Evolutionary conservation across 2,888 invertebrate species (phyloP), one percentile per base, ranked within the genome.

Genomic region (Drosophila nr. medialis): DNA sequence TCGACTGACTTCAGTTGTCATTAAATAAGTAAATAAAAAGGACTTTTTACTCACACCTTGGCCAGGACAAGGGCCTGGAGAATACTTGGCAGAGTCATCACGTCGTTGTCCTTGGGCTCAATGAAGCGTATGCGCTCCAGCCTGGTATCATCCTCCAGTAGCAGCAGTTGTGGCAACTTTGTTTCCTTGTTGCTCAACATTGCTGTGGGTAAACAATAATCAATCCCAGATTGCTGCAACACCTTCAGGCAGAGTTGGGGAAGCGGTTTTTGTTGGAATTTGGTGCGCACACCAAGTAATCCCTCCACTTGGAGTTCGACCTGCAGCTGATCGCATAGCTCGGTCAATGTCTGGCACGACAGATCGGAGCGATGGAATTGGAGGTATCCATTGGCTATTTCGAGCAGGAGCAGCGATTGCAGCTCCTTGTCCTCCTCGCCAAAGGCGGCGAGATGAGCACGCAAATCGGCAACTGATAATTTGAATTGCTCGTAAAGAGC

Each of bases 281-380:
- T 96, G 11, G 99, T 99, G 74, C 99, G 95, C 91, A 97, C 96
- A 0, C 99, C 99, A 79, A 99, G 93, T 40, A 96, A 48, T 30
- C 96, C 96, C 92, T 95, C 95, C 6, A 98, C 94, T 82, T 95
- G 94, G 49, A 97, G 93, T 51, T 94, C 94, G 49, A 98, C 92
- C 7, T 95, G 95, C 34, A 96, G 94, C 48, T 95, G 91, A 50
- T 95, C 93, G 76, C 94, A 94, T 0, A 97, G 96, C 53, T 93
- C 93, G 8, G 94, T 92, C 62, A 98, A 93, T 87, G 96, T 94
- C 71, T 95, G 94, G 62, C 96, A 95, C 0, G 96, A 95, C 81
- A 95, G 95, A 45, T 95, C 94, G 18, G 96, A 94, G 80, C 97
- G 95, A 79, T 96, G 96, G 91, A 96, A 98, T 60, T 95, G 93